Conservation (phyloP, 2,797 vertebrate genomes). For the Remorina albescens region DNA sequence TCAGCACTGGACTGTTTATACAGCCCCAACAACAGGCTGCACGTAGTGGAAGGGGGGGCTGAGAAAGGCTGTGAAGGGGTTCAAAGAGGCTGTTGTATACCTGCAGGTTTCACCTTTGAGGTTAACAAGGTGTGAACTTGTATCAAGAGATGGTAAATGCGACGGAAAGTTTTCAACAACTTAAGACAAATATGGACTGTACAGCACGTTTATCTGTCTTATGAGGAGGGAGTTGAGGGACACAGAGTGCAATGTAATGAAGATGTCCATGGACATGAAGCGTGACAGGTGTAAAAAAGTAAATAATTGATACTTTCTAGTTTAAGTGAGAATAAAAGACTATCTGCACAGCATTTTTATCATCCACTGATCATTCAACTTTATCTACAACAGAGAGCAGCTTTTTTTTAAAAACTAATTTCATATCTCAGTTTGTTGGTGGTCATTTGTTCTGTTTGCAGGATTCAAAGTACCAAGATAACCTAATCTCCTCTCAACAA, state of each 20-base stretch:
- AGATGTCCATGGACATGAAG: conserved; percentile 6
- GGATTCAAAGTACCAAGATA: conserved; percentile 31
- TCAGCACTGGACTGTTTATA: conserved; percentile 72
- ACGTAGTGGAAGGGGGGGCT: conserved; percentile 23
- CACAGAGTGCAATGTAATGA: not conserved
- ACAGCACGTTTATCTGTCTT: conserved; percentile 5
- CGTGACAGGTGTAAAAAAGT: conserved; percentile 13
- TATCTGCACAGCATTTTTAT: not conserved
- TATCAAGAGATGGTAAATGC: conserved; percentile 35
- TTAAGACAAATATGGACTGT: not conserved
- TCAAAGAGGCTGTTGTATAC: conserved; percentile 67
- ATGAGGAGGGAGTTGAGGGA: conserved; percentile 8
- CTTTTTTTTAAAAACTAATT: conserved; percentile 31
- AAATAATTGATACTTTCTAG: not conserved
- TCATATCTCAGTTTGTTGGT: conserved; percentile 3
- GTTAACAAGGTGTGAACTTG: conserved; percentile 73
- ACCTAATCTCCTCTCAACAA: conserved; percentile 20
- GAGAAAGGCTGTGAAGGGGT: conserved; percentile 51
- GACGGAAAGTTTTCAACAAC: conserved; percentile 16
- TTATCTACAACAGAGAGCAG: not conserved
- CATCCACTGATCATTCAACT: conserved; percentile 9
- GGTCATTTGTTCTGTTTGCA: not conserved
- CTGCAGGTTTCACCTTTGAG: conserved; percentile 73
- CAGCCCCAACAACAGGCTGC: conserved; percentile 70
- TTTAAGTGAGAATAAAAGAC: conserved; percentile 14